A percentile compares a stretch with the other conserved stretches of the same genome.
These are phyloP conservation scores for Synergus gifuensis DNA, from an alignment of 2,888 invertebrate species.

Conservation along the genomic window DNA sequence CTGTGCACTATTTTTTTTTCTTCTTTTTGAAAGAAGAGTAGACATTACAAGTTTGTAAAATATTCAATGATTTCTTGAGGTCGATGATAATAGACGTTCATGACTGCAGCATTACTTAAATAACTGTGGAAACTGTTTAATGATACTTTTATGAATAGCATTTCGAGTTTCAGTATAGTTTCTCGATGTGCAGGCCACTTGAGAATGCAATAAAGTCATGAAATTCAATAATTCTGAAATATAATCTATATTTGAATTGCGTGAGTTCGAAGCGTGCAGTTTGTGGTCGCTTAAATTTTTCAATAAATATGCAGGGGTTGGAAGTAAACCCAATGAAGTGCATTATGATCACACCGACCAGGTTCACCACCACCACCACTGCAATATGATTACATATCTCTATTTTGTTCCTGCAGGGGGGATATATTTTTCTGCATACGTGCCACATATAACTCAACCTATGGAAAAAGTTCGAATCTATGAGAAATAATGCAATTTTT, in stretches of 20 bases:
- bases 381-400: constrained; percentile 33
- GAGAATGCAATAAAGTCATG: background rate
- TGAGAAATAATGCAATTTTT: constrained; percentile 46
- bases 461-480: constrained; percentile 11
- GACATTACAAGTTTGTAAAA: background rate
- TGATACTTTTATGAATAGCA: background rate
- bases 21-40: background rate
- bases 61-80: constrained; percentile 22
- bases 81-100: constrained; percentile 30
- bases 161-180: too few species aligned
- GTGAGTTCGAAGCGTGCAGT: background rate
- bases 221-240: background rate
- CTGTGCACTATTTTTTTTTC: background rate
- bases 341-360: constrained; percentile 5
- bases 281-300: background rate
- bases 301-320: background rate
- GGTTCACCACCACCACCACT: constrained; percentile 14
- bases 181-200: too few species aligned
- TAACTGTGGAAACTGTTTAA: constrained; percentile 23
- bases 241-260: background rate
- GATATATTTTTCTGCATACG: background rate
- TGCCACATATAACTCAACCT: constrained; percentile 6
- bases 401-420: background rate
- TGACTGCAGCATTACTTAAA: constrained; percentile 29
- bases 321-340: background rate